Conservation (phyloP, 2,888 invertebrate genomes). For the Stenoptilia bipunctidactyla region DNA sequence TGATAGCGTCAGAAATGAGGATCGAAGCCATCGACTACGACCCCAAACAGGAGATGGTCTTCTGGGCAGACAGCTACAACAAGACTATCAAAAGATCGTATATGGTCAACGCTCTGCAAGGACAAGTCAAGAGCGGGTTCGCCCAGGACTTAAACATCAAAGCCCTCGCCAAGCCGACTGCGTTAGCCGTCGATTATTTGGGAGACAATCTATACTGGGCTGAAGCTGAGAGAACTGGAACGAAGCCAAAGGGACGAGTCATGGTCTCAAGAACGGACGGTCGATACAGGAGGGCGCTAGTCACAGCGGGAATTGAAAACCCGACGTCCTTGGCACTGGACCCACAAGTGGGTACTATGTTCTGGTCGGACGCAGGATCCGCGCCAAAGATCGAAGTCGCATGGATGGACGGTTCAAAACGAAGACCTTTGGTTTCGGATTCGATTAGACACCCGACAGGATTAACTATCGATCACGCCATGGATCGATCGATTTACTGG, state of each 20-base stretch:
- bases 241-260: constrained; percentile 82
- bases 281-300: constrained; percentile 84
- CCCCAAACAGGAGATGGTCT: constrained; percentile 85
- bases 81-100: constrained; percentile 92
- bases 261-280: constrained; percentile 93
- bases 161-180: constrained; percentile 87
- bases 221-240: constrained; percentile 82
- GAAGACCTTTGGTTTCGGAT: constrained; percentile 84
- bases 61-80: constrained; percentile 95
- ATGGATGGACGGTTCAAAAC: constrained; percentile 97
- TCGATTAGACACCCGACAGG: constrained; percentile 90
- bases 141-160: constrained; percentile 91
- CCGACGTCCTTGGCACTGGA: constrained; percentile 93
- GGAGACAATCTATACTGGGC: constrained; percentile 96
- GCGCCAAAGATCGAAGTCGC: constrained; percentile 93
- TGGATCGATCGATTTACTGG: constrained; percentile 94
- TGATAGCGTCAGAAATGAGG: constrained; percentile 87
- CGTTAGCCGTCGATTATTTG: constrained; percentile 94
- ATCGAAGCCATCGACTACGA: constrained; percentile 94
- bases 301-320: constrained; percentile 83
- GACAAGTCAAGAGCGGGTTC: constrained; percentile 83
- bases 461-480: constrained; percentile 89
- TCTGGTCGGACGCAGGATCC: constrained; percentile 94
- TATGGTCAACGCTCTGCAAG: constrained; percentile 84
- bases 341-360: constrained; percentile 87